Evolutionary conservation across 2,888 invertebrate species (phyloP).

Genomic region (Ditula angustiorana): DNA sequence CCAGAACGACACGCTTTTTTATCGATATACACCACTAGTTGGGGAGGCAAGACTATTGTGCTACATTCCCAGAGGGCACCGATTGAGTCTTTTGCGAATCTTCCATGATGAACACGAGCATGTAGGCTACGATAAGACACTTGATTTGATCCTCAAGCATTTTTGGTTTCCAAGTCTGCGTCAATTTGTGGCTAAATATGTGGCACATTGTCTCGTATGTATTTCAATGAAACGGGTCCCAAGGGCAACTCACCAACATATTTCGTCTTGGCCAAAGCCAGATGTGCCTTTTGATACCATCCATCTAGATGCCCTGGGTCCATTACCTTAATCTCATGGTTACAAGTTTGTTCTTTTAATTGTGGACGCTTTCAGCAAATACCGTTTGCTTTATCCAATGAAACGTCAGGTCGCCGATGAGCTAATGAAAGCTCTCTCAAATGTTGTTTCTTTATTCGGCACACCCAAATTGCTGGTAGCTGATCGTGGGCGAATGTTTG

Average conservation of each 20-base stretch:
- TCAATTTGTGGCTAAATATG: conserved; percentile 40
- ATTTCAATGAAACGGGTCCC: conserved; percentile 37
- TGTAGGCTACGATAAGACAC: not conserved
- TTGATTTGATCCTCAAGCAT: not conserved
- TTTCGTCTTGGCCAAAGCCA: conserved; percentile 22
- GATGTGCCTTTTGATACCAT: conserved; percentile 40
- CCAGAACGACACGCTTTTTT: no score
- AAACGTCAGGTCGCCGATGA: conserved; percentile 38
- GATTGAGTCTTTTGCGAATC: conserved; percentile 28
- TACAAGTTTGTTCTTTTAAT: conserved; percentile 38
- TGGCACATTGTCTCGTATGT: conserved; percentile 41
- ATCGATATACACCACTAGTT: no score
- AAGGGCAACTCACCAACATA: conserved; percentile 3
- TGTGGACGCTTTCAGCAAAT: conserved; percentile 44
- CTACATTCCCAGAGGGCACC: no score
- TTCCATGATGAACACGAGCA: conserved; percentile 44
- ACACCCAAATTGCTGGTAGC: conserved; percentile 17
- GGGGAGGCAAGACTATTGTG: no score
- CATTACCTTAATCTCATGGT: conserved; percentile 38
- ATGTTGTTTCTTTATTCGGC: conserved; percentile 40
- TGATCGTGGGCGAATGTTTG: conserved; percentile 32
- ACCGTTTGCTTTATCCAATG: conserved; percentile 40
- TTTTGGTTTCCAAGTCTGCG: conserved; percentile 31
- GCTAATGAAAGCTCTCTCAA: conserved; percentile 33
- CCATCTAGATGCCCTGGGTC: conserved; percentile 42